Percentiles rank a stretch among this genome's conserved stretches.
These are phyloP conservation scores for Conistra vaccinii DNA, from an alignment of 2,888 invertebrate genomes.

Conservation along the genomic window DNA sequence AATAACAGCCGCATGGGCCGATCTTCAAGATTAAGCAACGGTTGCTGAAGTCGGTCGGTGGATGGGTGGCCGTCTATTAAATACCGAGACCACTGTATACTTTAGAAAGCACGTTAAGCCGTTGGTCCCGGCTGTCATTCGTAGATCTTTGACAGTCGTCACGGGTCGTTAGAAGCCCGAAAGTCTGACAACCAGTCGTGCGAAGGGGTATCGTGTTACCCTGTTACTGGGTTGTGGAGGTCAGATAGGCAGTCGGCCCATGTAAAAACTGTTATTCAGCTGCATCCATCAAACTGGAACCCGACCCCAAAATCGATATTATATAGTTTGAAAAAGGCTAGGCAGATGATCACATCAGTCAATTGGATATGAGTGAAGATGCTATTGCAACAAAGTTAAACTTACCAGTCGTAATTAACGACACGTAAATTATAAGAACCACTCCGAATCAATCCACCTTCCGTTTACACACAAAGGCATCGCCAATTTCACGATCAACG, in stretches of 20 bases:
- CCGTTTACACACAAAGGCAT: conserved; percentile 8
- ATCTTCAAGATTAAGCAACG: not conserved
- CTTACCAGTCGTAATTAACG: not conserved
- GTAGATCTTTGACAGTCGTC: not conserved
- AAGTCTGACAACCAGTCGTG: not conserved
- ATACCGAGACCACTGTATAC: not conserved
- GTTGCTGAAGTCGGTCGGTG: not conserved
- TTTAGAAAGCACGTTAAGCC: too few relatives aligned
- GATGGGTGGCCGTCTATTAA: not conserved
- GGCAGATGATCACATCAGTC: not conserved
- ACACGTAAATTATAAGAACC: not conserved
- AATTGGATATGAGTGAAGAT: not conserved
- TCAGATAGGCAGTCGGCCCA: not conserved
- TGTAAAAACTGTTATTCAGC: not conserved
- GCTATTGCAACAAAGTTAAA: not conserved
- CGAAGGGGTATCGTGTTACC: not conserved
- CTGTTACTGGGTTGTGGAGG: not conserved
- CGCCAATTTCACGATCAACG: conserved; percentile 36
- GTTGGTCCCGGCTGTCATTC: too few relatives aligned
- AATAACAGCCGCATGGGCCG: not conserved
- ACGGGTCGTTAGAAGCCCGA: not conserved
- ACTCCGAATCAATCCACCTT: not conserved
- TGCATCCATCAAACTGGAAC: not conserved
- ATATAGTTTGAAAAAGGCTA: not conserved
- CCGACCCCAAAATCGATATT: not conserved